Percentiles rank a stretch among this genome's conserved stretches.
Evolutionary conservation across 2,797 vertebrate genomes (phyloP).

Genomic region (Molossus molossus): DNA sequence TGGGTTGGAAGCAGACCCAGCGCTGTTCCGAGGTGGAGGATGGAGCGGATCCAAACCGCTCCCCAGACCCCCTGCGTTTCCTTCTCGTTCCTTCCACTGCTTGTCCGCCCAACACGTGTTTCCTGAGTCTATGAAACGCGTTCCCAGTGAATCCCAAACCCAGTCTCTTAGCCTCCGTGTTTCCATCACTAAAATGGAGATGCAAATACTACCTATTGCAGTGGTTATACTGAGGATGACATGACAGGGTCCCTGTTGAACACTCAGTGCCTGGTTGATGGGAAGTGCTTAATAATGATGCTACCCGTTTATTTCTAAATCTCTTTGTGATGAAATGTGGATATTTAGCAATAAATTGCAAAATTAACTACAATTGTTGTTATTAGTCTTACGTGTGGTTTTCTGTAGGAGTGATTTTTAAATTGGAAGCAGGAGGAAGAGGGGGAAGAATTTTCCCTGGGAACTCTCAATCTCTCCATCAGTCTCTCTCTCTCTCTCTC

Average conservation of each 20-base stretch:
- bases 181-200: slow-evolving; percentile 21
- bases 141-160: neutral
- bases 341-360: neutral
- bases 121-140: slow-evolving; percentile 27
- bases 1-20: neutral
- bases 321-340: neutral
- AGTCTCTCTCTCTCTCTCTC: neutral
- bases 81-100: neutral
- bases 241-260: neutral
- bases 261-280: neutral
- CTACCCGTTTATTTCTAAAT: neutral
- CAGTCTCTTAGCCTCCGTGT: neutral
- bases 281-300: neutral
- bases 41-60: neutral
- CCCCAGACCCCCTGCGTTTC: neutral
- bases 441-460: neutral
- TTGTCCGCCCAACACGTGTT: neutral
- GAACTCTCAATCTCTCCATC: neutral
- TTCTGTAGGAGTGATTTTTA: slow-evolving; percentile 23
- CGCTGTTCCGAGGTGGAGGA: slow-evolving; percentile 42
- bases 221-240: neutral
- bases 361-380: slow-evolving; percentile 31
- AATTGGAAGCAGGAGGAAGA: neutral
- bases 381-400: neutral
- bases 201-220: neutral